phyloP scores from a whole-genome alignment of 2,113 vertebrate genomes.

The Athene noctua region DNA sequence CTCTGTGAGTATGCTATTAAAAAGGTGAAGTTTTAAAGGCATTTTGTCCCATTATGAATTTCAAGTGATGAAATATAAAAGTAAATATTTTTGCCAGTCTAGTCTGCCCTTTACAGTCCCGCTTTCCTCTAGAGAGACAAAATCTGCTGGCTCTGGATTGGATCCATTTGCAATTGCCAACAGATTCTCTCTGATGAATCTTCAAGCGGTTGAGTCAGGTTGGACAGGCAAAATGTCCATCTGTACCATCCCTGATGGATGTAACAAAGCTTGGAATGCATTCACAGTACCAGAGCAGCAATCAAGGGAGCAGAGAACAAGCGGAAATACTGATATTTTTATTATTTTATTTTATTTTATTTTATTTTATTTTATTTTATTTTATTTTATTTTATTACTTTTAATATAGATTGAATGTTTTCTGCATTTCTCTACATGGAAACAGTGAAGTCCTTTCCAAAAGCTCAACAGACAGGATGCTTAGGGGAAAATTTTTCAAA shows the following conservation, averaged over 20 bases:
- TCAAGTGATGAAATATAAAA: slow-evolving; percentile 70
- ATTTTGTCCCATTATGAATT: slow-evolving; percentile 51
- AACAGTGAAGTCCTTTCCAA: background rate
- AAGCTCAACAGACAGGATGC: background rate
- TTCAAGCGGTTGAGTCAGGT: slow-evolving; percentile 68
- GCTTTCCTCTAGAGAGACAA: slow-evolving; percentile 59
- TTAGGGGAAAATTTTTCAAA: slow-evolving; percentile 30
- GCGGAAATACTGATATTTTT: background rate
- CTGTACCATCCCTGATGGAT: slow-evolving; percentile 66
- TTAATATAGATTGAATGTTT: background rate
- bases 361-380: background rate
- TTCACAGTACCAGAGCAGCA: slow-evolving; percentile 16
- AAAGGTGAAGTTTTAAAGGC: slow-evolving; percentile 61
- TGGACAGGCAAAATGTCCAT: slow-evolving; percentile 67
- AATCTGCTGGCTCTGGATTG: slow-evolving; percentile 70
- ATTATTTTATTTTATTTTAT: too few species aligned
- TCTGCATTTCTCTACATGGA: background rate
- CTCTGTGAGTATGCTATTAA: slow-evolving; percentile 50
- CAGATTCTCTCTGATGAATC: slow-evolving; percentile 69
- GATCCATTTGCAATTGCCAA: slow-evolving; percentile 72
- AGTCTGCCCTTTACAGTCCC: slow-evolving; percentile 66
- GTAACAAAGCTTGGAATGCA: slow-evolving; percentile 55
- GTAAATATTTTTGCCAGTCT: slow-evolving; percentile 73
- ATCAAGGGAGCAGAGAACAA: background rate
- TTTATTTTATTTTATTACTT: background rate